phyloP scores from a whole-genome alignment of 2,113 vertebrate genomes.

The human (Homo sapiens) region DNA sequence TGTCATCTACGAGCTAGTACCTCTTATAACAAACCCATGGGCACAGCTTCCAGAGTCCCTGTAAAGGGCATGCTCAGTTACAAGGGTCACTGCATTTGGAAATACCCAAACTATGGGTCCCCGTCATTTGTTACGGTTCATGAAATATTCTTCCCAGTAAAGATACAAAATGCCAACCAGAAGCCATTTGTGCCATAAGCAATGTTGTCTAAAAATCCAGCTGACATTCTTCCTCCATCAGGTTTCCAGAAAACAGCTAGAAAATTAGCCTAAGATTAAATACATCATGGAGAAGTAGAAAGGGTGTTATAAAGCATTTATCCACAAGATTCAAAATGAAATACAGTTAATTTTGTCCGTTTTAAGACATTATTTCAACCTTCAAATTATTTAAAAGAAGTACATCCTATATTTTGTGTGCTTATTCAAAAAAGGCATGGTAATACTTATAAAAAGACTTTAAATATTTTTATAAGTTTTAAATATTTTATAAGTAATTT shows the following conservation, averaged over 20 bases:
- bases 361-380: not conserved
- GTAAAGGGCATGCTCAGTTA: not conserved
- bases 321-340: not conserved
- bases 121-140: not conserved
- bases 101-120: not conserved
- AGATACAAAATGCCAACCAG: not conserved
- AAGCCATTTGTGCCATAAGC: not conserved
- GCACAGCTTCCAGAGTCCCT: not conserved
- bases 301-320: not conserved
- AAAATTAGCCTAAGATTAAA: not conserved
- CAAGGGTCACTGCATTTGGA: not conserved
- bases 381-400: not conserved
- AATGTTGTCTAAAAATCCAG: not conserved
- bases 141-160: not conserved
- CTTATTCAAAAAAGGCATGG: not conserved
- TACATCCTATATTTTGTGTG: not conserved
- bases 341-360: not conserved
- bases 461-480: not conserved
- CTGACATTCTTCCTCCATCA: not conserved
- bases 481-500: too few species aligned
- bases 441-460: not conserved
- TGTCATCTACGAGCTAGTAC: not conserved
- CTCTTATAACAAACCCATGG: not conserved
- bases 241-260: not conserved
- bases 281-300: not conserved